These are phyloP conservation scores for Chorisops tibialis DNA, from an alignment of 2,888 invertebrate genomes.

Conservation along the genomic window DNA sequence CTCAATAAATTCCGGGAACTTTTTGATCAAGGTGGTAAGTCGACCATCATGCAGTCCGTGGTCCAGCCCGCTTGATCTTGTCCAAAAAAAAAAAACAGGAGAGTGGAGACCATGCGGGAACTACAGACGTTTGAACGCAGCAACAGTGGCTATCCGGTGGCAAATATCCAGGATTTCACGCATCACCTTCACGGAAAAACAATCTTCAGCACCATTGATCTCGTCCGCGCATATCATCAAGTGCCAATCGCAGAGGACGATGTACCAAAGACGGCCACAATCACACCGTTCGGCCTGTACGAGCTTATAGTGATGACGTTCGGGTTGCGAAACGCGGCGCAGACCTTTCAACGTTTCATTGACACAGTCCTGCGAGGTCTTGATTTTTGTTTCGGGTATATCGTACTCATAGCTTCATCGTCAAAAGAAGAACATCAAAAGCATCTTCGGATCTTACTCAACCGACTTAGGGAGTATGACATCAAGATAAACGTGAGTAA, in stretches of 20 bases:
- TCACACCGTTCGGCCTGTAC: background rate
- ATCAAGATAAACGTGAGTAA: background rate
- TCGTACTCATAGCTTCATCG: background rate
- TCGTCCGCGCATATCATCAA: background rate
- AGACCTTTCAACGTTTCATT: too few relatives aligned
- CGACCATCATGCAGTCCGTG: constrained; percentile 43
- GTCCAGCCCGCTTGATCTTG: background rate
- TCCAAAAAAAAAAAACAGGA: background rate
- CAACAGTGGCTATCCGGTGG: background rate
- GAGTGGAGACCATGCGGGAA: background rate
- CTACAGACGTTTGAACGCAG: background rate
- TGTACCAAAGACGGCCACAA: background rate
- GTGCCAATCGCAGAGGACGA: background rate
- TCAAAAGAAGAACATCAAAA: background rate
- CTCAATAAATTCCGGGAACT: too few relatives aligned
- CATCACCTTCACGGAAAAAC: background rate
- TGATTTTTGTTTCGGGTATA: background rate
- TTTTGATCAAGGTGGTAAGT: too few relatives aligned
- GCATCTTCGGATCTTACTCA: background rate
- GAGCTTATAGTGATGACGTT: too few relatives aligned
- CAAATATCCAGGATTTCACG: background rate
- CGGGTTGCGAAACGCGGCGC: too few relatives aligned
- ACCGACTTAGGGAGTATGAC: background rate
- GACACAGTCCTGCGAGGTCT: too few relatives aligned
- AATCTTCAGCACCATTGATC: background rate